Base-by-base conservation (phyloP, 2,113 vertebrate genomes). In the Sander vitreus region DNA sequence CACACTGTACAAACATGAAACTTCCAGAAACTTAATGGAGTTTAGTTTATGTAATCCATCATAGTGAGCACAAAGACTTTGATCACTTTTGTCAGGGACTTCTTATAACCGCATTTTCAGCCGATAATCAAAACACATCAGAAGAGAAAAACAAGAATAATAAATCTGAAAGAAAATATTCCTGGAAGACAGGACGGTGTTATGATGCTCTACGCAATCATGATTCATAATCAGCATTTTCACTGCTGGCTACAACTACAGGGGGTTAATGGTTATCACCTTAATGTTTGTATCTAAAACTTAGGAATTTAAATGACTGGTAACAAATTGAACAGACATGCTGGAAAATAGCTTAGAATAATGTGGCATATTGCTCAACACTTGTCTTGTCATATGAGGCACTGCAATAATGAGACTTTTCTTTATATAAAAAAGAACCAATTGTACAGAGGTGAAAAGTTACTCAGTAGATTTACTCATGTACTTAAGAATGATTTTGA, bases 221-320 rank as follows among this genome's bases (percentile, higher is more conserved):
- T 48, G 80, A 78, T 72, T 70, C 57, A 73, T 81, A 81, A 88
- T 90, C 78, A 80, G 78, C 21, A 51, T 73, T 63, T 76, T 59
- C 47, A 21, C 73, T 48, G 77, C 77, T 10, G 60, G 60, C 21
- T 45, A 6, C 84, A 80, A 16, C 86, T 80, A 74, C 82, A 39
- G 67, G 88, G 68, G 72, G 50, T 54, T 65, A 33, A 10, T 45
- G 21, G 47, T 76, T 76, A 76, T 84, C 77, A 83, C n/a, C 36
- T 47, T 48, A 79, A 73, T 83, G 59, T 60, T 76, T 57, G 48
- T 71, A 58, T 70, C 45, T 45, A 23, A 78, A 84, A 58, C 4
- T 30, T 0, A 3, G 48, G 16, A 73, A 81, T 83, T 88, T 64
- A 69, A 78, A 80, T 80, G 78, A 85, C 78, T 80, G 48, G 58